Evolutionary conservation across 30 jellyfish, hydroid and myxozoan species (phyloP), one percentile per base, ranked within the genome.

Genomic region (Catostylus mosaicus): DNA sequence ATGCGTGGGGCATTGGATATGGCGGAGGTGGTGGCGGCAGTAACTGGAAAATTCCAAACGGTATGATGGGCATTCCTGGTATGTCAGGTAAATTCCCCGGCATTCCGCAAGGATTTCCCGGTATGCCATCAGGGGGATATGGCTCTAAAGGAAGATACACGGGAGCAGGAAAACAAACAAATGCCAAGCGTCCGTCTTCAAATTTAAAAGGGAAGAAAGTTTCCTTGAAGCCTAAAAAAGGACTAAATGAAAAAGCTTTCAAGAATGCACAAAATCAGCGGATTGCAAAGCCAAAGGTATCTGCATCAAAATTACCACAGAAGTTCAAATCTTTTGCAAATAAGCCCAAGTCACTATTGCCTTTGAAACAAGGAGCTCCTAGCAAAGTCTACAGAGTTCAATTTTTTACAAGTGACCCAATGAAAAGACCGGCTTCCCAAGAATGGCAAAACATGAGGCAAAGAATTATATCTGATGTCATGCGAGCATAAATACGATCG

Each of bases 1-100:
- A 73, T 26, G 91, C 91, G 18, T 80, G 91, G 91, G 91, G 91
- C 36, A 54, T 80, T 29, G 91, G 91, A 16, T 67, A 68, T 33
- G 91, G 91, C 19, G 91, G 91, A 5, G 91, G 91, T 30, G 91
- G 78, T 19, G 91, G 91, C 19, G 91, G 91, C 61, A 35, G 75
- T 38, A 59, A 51, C 52, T 73, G 84, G 77, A 66, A 59, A 45
- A 80, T 80, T 18, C 91, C 91, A 36, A 6, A 47, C 19, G 76
- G 76, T 26, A 66, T 80, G 91, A 24, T 22, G 19, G 91, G 91
- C 18, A 80, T 80, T n/a, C 91, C 91, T 5, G 91, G 91, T 19
- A 66, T 80, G 86, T 75, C 86, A 0, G 75, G 86, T 4, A 75
- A 56, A 18, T 75, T 50, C 35, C 86, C 86, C 6, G 86, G 86